phyloP scores from a whole-genome alignment of 2,888 invertebrate genomes.

The Scrobipalpa atriplicella region DNA sequence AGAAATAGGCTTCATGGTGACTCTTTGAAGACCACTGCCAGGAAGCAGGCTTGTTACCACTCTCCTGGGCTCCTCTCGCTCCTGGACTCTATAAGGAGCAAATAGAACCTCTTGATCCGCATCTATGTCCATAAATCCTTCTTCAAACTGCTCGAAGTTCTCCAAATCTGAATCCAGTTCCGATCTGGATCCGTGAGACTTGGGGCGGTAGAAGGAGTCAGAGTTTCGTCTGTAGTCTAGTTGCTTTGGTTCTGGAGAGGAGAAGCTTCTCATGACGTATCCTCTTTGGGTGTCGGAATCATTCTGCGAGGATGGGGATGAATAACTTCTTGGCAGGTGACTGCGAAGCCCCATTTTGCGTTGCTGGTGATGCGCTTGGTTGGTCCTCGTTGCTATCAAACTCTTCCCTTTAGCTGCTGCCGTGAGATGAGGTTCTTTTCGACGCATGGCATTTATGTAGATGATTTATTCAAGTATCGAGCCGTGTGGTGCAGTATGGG shows the following conservation, averaged over 20 bases:
- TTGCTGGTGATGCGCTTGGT: slow-evolving; percentile 61
- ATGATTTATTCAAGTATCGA: slow-evolving; percentile 30
- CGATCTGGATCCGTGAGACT: slow-evolving; percentile 63
- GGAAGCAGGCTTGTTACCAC: slow-evolving; percentile 69
- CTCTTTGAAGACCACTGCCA: slow-evolving; percentile 73
- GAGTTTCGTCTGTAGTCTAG: slow-evolving; percentile 61
- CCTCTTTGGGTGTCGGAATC: slow-evolving; percentile 54
- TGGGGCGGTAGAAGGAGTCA: slow-evolving; percentile 66
- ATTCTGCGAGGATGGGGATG: slow-evolving; percentile 65
- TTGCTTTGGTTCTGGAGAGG: slow-evolving; percentile 70
- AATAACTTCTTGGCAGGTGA: slow-evolving; percentile 70
- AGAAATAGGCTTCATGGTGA: slow-evolving; percentile 64
- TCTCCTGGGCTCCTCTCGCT: slow-evolving; percentile 64
- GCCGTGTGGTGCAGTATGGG: slow-evolving; percentile 59
- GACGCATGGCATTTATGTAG: slow-evolving; percentile 56
- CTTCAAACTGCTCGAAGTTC: slow-evolving; percentile 72
- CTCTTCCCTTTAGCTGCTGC: slow-evolving; percentile 61
- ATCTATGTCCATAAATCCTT: slow-evolving; percentile 73
- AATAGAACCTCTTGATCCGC: slow-evolving; percentile 66
- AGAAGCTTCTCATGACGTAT: slow-evolving; percentile 69
- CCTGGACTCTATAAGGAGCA: slow-evolving; percentile 60
- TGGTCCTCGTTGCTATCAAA: slow-evolving; percentile 67
- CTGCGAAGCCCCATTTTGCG: slow-evolving; percentile 59
- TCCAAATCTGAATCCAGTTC: slow-evolving; percentile 74
- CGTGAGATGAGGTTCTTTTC: slow-evolving; percentile 60